Percentiles rank a stretch among this genome's conserved stretches.
Evolutionary conservation across 1,140 invertebrate species (phyloP).

Genomic region (Medauroidea extradentata): DNA sequence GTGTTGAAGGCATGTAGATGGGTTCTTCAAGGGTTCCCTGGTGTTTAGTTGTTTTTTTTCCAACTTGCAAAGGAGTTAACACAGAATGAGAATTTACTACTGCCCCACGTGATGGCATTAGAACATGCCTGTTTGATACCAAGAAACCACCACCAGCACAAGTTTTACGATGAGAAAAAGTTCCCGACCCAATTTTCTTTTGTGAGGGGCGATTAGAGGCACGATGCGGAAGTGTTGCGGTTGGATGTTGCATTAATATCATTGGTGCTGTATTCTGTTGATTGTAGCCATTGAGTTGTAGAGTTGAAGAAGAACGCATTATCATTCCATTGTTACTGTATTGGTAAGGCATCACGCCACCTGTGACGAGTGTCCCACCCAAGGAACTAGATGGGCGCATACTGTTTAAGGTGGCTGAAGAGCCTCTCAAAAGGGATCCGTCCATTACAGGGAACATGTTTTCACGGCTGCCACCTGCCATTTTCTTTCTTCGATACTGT

Average conservation of each 20-base stretch:
- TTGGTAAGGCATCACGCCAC: conserved; percentile 16
- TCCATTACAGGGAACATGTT: conserved; percentile 44
- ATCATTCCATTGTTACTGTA: background rate
- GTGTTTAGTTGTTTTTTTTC: conserved; percentile 13
- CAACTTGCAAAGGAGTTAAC: background rate
- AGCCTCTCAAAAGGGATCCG: conserved; percentile 40
- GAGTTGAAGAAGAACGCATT: too few species aligned
- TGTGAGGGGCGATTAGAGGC: too few species aligned
- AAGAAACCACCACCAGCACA: too few species aligned
- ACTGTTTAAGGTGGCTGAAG: conserved; percentile 13
- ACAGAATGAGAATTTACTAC: background rate
- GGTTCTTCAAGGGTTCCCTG: conserved; percentile 48
- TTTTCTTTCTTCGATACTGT: conserved; percentile 31
- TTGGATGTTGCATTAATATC: too few species aligned
- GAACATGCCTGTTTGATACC: too few species aligned
- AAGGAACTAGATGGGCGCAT: conserved; percentile 25
- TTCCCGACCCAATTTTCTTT: too few species aligned
- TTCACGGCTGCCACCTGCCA: conserved; percentile 43
- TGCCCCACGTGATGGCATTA: too few species aligned
- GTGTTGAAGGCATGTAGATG: conserved; percentile 54
- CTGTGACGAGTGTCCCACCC: conserved; percentile 39
- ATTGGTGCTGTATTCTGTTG: too few species aligned
- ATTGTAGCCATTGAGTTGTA: too few species aligned
- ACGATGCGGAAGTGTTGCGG: too few species aligned
- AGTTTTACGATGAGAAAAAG: too few species aligned